Percentiles rank a stretch among this genome's conserved stretches.
Evolutionary conservation across 2,888 invertebrate species (phyloP).

Genomic region (Patella caerulea): DNA sequence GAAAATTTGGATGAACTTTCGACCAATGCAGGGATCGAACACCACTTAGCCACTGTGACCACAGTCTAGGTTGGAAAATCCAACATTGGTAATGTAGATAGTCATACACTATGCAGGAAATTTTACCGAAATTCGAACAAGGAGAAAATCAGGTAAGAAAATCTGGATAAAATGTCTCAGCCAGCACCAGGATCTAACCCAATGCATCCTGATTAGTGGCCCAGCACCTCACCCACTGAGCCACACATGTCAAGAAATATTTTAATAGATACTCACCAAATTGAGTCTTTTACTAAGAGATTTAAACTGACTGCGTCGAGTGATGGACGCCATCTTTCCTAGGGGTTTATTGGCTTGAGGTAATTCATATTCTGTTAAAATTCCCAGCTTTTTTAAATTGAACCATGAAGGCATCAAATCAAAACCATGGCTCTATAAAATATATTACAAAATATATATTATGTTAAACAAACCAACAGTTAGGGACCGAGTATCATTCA

Average conservation of each 20-base stretch:
- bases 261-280: constrained; percentile 74
- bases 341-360: constrained; percentile 13
- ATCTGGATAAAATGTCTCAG: no score
- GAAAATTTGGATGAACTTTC: no score
- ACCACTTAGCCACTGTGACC: neutral
- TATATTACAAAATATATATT: neutral
- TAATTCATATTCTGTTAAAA: constrained; percentile 75
- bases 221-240: no score
- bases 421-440: constrained; percentile 82
- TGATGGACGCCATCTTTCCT: constrained; percentile 72
- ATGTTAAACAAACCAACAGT: no score
- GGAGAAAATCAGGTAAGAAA: no score
- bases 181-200: no score
- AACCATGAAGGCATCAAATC: constrained; percentile 84
- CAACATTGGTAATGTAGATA: neutral
- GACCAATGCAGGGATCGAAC: no score
- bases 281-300: constrained; percentile 81
- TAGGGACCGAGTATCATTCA: no score
- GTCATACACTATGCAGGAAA: no score
- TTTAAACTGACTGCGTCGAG: constrained; percentile 80
- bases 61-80: neutral
- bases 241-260: no score
- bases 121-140: no score
- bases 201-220: no score
- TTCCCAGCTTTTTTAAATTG: constrained; percentile 82